phyloP scores from a whole-genome alignment of 2,888 invertebrate species.

The Cataglyphis altisquamis region DNA sequence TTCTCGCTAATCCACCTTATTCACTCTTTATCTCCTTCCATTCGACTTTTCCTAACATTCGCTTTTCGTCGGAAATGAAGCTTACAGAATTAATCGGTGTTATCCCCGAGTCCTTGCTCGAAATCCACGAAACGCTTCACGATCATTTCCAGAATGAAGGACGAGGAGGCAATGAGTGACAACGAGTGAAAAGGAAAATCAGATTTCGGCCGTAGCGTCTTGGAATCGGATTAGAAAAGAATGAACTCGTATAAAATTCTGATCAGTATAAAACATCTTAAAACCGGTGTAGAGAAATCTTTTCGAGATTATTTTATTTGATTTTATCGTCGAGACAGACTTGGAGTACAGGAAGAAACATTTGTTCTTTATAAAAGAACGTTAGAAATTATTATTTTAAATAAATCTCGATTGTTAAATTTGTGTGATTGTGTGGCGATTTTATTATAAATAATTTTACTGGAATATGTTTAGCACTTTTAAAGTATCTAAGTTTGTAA shows the following conservation, averaged over 20 bases:
- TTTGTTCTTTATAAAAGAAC: background rate
- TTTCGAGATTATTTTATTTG: slow-evolving; percentile 19
- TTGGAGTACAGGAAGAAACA: background rate
- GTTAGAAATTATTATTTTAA: background rate
- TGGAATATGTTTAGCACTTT: background rate
- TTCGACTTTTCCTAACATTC: slow-evolving; percentile 15
- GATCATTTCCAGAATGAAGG: slow-evolving; percentile 6
- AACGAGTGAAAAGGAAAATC: slow-evolving; percentile 61
- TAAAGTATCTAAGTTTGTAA: background rate
- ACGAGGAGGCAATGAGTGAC: slow-evolving; percentile 43
- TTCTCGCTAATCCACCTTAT: slow-evolving; percentile 75
- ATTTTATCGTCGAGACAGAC: background rate
- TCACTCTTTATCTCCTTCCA: slow-evolving; percentile 44
- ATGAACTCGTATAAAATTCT: slow-evolving; percentile 28
- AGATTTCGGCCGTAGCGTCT: slow-evolving; percentile 62
- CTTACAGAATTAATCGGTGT: slow-evolving; percentile 74
- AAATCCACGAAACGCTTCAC: slow-evolving; percentile 65
- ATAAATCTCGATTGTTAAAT: background rate
- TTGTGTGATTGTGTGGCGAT: background rate
- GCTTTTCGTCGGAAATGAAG: slow-evolving; percentile 50
- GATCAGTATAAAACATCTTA: slow-evolving; percentile 38
- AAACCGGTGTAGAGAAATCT: background rate
- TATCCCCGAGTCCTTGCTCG: slow-evolving; percentile 62
- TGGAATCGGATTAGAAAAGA: slow-evolving; percentile 66
- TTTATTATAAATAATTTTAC: background rate